A percentile compares a stretch with the other conserved stretches of the same genome.
These are phyloP conservation scores for Pogonocichla stellata DNA, from an alignment of 2,113 vertebrate species.

Conservation along the genomic window DNA sequence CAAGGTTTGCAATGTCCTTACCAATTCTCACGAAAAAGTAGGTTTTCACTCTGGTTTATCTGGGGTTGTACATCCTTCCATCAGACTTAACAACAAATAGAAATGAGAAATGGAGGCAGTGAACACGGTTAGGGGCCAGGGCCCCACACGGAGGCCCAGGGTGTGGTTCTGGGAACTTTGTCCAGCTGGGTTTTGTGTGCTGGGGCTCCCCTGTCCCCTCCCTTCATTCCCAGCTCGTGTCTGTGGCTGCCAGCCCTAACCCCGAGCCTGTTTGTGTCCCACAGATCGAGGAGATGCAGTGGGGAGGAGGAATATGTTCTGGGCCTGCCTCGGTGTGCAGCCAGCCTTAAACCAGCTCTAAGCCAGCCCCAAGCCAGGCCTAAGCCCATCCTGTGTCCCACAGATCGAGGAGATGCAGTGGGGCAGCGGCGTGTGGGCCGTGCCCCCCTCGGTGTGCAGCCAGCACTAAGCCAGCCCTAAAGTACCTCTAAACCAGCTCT, in stretches of 20 bases:
- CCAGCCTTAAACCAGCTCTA: too few species aligned
- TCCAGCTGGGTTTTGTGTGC: not conserved
- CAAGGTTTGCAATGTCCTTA: not conserved
- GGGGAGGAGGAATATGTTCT: too few species aligned
- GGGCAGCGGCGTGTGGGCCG: too few species aligned
- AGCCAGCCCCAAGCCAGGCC: too few species aligned
- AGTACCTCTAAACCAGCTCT: too few species aligned
- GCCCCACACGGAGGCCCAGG: not conserved
- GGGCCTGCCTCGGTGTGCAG: too few species aligned
- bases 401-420: too few species aligned
- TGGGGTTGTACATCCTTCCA: not conserved
- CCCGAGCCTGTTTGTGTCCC: too few species aligned
- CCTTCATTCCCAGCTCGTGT: fast-evolving
- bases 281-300: too few species aligned
- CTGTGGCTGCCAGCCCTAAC: not conserved
- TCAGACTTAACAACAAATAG: not conserved
- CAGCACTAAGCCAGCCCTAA: too few species aligned
- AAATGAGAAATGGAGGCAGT: not conserved
- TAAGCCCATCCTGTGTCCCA: too few species aligned
- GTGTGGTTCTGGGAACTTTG: not conserved
- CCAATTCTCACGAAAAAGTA: not conserved
- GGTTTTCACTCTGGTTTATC: not conserved
- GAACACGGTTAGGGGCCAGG: not conserved
- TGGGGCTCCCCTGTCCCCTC: not conserved
- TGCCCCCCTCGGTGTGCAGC: too few species aligned